Evolutionary conservation across 2,113 vertebrate genomes (phyloP), one percentile per base, ranked within the genome.

Genomic region (Bagarius yarrelli): DNA sequence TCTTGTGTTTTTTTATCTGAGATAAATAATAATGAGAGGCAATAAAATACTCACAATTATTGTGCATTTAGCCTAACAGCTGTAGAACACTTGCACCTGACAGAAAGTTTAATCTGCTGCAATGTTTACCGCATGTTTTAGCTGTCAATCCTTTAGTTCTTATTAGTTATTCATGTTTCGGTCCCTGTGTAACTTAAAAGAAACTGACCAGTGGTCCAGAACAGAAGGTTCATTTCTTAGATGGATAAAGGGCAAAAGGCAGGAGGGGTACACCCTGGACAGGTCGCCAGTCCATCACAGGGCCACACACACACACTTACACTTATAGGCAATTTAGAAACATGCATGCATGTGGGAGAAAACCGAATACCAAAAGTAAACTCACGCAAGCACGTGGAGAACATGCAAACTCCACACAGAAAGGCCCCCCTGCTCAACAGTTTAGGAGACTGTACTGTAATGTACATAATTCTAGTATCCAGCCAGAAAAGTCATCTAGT

Each of bases 181-280:
- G 76, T 32, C 55, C 71, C 50, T 44, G n/a, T 40, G 55, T 50
- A 56, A 59, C 64, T 77, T 27, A 6, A 32, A 23, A 64, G 56
- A 80, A 67, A 72, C 70, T 23, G 63, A 59, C 75, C 78, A 73
- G 81, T 56, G 19, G 64, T 78, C 80, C 55, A 67, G 50, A 84
- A 91, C 89, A 90, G 89, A 87, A 88, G 84, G 79, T 84, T 69
- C 44, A 71, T 81, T 47, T 72, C 84, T 85, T 61, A 67, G 83
- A 84, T 88, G 81, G 84, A 84, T 89, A 40, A 40, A 40, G 36
- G 36, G 36, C 36, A 40, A 40, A 40, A 4, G 36, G 36, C 8
- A 40, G 36, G 36, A 40, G 8, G 36, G 8, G 36, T 40, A 40
- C 36, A 40, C 36, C 36, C 36, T 40, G 36, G 8, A 8, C 36